phyloP scores from a whole-genome alignment of 2,113 vertebrate genomes.

The Heterotis niloticus region DNA sequence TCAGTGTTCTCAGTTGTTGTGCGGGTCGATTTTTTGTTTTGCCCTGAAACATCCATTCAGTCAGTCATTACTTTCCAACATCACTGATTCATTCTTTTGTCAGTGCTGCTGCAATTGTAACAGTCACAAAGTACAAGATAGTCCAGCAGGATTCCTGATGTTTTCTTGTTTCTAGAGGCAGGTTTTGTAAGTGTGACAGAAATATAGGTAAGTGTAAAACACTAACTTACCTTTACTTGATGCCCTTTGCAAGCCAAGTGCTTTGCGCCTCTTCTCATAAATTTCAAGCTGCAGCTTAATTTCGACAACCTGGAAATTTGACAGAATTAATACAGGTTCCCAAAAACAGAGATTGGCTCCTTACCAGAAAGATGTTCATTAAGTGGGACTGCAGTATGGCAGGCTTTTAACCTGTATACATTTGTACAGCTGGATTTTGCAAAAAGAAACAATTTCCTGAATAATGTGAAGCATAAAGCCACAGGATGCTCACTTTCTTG shows the following conservation, averaged over 20 bases:
- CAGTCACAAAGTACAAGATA: neutral
- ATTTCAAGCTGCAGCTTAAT: conserved; percentile 87
- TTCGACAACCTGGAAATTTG: conserved; percentile 77
- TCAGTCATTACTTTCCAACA: conserved; percentile 15
- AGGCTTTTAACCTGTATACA: too few relatives aligned
- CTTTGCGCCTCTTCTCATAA: conserved; percentile 79
- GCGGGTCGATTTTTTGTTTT: conserved; percentile 45
- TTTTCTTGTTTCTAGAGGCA: neutral
- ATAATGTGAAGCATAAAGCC: neutral
- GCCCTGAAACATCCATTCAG: conserved; percentile 57
- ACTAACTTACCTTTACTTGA: conserved; percentile 67
- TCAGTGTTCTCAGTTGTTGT: conserved; percentile 56
- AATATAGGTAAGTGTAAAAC: neutral
- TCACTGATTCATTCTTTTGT: neutral
- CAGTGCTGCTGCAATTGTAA: neutral
- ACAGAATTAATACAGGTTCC: too few relatives aligned
- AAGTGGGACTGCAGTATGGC: too few relatives aligned
- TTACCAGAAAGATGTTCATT: too few relatives aligned
- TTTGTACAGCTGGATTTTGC: too few relatives aligned
- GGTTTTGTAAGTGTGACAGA: neutral
- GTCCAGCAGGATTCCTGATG: neutral
- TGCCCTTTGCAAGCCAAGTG: conserved; percentile 70
- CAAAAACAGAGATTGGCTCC: too few relatives aligned
- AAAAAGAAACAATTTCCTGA: too few relatives aligned
- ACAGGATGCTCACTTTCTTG: neutral